Conservation (phyloP, 2,797 vertebrate genomes). For the Squalus acanthias region DNA sequence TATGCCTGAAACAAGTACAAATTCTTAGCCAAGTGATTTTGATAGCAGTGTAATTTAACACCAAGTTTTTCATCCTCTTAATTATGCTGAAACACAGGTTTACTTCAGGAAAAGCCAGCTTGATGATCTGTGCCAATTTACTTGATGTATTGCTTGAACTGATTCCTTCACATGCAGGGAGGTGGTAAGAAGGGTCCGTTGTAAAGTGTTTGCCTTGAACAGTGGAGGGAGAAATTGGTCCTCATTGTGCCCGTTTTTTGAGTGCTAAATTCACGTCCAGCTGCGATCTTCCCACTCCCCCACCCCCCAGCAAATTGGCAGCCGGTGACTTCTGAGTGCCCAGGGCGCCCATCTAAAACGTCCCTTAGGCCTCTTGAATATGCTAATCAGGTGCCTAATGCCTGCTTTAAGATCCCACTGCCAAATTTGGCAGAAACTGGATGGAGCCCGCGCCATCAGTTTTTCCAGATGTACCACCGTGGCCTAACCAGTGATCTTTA, state of each 20-base stretch:
- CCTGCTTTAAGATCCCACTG: neutral
- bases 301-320: neutral
- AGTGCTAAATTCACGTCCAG: neutral
- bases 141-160: constrained; percentile 19
- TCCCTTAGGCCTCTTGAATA: neutral
- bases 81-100: constrained; percentile 25
- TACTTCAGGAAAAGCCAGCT: neutral
- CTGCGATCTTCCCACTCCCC: neutral
- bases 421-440: neutral
- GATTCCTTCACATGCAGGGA: neutral
- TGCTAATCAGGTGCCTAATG: neutral
- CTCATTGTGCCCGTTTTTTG: neutral
- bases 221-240: neutral
- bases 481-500: neutral
- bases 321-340: neutral
- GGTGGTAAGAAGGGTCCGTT: neutral
- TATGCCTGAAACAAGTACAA: constrained; percentile 52
- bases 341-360: neutral
- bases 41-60: constrained; percentile 30
- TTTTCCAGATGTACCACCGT: neutral
- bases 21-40: constrained; percentile 42
- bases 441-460: fast-evolving
- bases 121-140: neutral
- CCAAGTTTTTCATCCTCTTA: constrained; percentile 18
- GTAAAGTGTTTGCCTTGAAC: neutral